Evolutionary conservation across 2,888 invertebrate species (phyloP).

Genomic region (Leptura quadrifasciata): DNA sequence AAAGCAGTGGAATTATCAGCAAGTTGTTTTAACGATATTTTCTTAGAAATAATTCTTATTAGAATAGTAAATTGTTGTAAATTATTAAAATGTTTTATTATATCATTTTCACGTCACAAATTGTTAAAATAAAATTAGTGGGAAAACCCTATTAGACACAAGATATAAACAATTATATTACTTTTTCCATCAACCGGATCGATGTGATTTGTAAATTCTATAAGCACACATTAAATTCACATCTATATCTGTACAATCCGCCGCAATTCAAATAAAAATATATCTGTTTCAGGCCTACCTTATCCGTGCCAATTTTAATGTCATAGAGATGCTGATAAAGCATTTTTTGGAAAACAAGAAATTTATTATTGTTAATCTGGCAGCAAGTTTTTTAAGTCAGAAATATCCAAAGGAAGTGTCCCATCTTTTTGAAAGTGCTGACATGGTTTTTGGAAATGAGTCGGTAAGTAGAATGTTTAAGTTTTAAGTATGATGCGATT

Average conservation of each 20-base stretch:
- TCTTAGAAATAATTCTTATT: no score
- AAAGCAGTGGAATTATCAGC: no score
- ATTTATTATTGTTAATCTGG: constrained; percentile 60
- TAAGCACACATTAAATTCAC: no score
- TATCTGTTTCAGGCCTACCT: constrained; percentile 60
- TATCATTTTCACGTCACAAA: no score
- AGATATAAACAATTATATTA: no score
- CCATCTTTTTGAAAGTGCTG: constrained; percentile 53
- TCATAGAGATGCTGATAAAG: constrained; percentile 50
- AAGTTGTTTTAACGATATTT: no score
- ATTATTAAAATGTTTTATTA: no score
- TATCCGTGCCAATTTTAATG: constrained; percentile 55
- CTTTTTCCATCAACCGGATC: no score
- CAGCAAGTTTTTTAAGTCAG: constrained; percentile 57
- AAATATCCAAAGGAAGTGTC: constrained; percentile 54
- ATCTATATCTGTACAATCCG: neutral
- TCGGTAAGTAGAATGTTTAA: constrained; percentile 49
- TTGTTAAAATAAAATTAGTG: no score
- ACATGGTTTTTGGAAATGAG: constrained; percentile 64
- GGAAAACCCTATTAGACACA: no score
- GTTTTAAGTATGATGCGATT: neutral
- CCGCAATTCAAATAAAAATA: neutral
- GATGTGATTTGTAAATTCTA: no score
- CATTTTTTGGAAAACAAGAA: constrained; percentile 50
- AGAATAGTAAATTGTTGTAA: no score